These are phyloP conservation scores for Coenobita brevimanus DNA, from an alignment of 1,140 invertebrate genomes.

Conservation along the genomic window DNA sequence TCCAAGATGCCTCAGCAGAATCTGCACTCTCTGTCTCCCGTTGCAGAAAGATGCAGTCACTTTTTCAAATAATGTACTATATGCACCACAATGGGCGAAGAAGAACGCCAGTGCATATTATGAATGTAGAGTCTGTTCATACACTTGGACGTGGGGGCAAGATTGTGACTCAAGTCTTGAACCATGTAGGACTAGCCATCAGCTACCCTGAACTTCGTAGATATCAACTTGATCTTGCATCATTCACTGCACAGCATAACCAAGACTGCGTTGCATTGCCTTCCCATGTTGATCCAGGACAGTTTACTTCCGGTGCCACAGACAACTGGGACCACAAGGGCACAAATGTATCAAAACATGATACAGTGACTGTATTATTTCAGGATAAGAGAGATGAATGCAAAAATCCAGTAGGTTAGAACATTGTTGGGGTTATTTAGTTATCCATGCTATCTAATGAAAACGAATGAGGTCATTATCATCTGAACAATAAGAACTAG, in stretches of 20 bases:
- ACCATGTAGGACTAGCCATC: background rate
- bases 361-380: no score
- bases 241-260: slow-evolving; percentile 16
- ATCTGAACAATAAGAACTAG: no score
- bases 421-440: no score
- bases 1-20: background rate
- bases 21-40: background rate
- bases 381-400: no score
- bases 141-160: background rate
- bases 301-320: background rate
- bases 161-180: slow-evolving; percentile 3
- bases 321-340: no score
- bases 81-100: background rate
- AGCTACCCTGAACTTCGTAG: background rate
- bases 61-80: background rate
- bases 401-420: no score
- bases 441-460: no score
- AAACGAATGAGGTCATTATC: no score
- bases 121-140: slow-evolving; percentile 3
- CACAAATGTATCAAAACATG: background rate
- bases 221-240: slow-evolving; percentile 10
- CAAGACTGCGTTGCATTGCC: background rate
- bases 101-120: slow-evolving; percentile 10
- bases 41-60: slow-evolving; percentile 17
- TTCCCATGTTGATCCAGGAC: background rate